phyloP scores from a whole-genome alignment of 1,140 invertebrate genomes.

The Spodoptera frugiperda region DNA sequence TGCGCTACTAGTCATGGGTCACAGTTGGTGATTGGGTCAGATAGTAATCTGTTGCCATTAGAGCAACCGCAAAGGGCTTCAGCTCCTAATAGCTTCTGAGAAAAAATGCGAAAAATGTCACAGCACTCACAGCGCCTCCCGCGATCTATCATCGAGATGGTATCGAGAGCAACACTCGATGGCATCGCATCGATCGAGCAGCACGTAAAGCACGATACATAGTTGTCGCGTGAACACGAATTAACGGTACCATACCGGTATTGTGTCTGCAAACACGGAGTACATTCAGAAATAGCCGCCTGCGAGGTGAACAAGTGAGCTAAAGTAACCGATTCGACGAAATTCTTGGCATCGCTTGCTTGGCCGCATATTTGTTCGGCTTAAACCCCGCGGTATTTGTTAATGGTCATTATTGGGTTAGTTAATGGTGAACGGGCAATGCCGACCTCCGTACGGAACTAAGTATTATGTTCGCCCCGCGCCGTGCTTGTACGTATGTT shows the following conservation, averaged over 20 bases:
- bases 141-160: no score
- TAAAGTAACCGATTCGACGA: conserved; percentile 72
- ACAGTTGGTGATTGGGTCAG: no score
- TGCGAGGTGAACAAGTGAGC: conserved; percentile 69
- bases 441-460: conserved; percentile 20
- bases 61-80: no score
- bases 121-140: no score
- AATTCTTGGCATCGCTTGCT: conserved; percentile 78
- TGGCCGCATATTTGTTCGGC: conserved; percentile 71
- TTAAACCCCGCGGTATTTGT: conserved; percentile 64
- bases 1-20: no score
- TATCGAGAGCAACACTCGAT: conserved; percentile 15
- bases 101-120: no score
- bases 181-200: not conserved
- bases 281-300: conserved; percentile 60
- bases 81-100: no score
- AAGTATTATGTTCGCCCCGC: conserved; percentile 1
- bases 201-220: conserved; percentile 20
- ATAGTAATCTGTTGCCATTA: no score
- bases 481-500: conserved; percentile 1
- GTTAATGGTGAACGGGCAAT: conserved; percentile 51
- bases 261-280: conserved; percentile 51
- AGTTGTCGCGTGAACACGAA: conserved; percentile 47
- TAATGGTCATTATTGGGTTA: conserved; percentile 58
- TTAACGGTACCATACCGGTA: conserved; percentile 50